Evolutionary conservation across 2,797 vertebrate genomes (phyloP).

Genomic region (Anabas testudineus): DNA sequence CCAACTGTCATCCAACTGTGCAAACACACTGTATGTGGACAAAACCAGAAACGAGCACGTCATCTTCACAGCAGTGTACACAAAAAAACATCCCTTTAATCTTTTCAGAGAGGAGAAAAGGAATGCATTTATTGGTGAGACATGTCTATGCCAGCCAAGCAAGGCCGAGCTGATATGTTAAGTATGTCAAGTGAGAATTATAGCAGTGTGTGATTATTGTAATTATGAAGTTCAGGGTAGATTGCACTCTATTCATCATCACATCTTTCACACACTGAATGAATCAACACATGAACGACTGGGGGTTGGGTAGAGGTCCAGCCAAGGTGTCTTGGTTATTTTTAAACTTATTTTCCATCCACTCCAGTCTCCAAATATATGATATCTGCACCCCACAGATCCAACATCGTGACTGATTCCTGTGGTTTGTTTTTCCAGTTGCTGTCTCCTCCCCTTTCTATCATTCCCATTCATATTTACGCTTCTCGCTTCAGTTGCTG

Average conservation of each 20-base stretch:
- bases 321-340: slow-evolving; percentile 18
- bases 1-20: not conserved
- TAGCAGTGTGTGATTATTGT: slow-evolving; percentile 72
- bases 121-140: slow-evolving; percentile 78
- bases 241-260: slow-evolving; percentile 68
- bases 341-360: slow-evolving; percentile 17
- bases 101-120: slow-evolving; percentile 56
- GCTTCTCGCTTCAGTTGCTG: slow-evolving; percentile 44
- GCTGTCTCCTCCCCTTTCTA: slow-evolving; percentile 32
- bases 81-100: slow-evolving; percentile 66
- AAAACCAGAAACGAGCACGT: slow-evolving; percentile 55
- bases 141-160: slow-evolving; percentile 74
- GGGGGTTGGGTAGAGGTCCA: slow-evolving; percentile 11
- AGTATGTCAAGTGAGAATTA: slow-evolving; percentile 75
- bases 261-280: slow-evolving; percentile 51
- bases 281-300: slow-evolving; percentile 55
- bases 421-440: slow-evolving; percentile 38
- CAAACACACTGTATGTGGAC: slow-evolving; percentile 30
- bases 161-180: slow-evolving; percentile 58
- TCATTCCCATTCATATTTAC: slow-evolving; percentile 36
- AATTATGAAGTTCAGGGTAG: slow-evolving; percentile 71
- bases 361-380: slow-evolving; percentile 23
- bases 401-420: slow-evolving; percentile 10
- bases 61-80: slow-evolving; percentile 42
- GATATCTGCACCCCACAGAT: slow-evolving; percentile 23